phyloP scores from a whole-genome alignment of 2,888 invertebrate genomes.

The Acanthopleura granulata region DNA sequence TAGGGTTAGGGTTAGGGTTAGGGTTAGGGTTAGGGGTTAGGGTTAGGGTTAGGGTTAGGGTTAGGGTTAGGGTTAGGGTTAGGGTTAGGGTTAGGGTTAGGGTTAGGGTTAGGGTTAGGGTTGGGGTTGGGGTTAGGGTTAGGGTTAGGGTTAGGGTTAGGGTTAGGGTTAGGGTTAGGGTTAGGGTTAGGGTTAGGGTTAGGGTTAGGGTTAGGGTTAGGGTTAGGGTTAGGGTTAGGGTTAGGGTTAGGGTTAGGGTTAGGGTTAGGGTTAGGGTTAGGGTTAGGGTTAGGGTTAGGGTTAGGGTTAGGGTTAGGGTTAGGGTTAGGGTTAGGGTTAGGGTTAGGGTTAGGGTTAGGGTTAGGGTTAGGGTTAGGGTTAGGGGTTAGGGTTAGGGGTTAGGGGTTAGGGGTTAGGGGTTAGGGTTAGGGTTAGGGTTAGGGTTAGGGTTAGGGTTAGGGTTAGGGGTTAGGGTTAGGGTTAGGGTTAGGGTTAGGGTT shows the following conservation, averaged over 20 bases:
- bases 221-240: slow-evolving; percentile 44
- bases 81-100: slow-evolving; percentile 28
- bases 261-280: slow-evolving; percentile 41
- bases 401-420: too few relatives aligned
- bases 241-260: slow-evolving; percentile 48
- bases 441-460: slow-evolving; percentile 30
- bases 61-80: slow-evolving; percentile 38
- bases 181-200: slow-evolving; percentile 38
- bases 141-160: slow-evolving; percentile 33
- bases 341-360: slow-evolving; percentile 37
- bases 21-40: slow-evolving; percentile 28
- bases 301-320: slow-evolving; percentile 44
- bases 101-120: slow-evolving; percentile 37
- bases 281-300: slow-evolving; percentile 45
- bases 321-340: slow-evolving; percentile 42
- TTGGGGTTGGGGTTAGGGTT: too few relatives aligned
- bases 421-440: too few relatives aligned
- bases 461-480: too few relatives aligned
- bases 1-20: slow-evolving; percentile 39
- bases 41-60: slow-evolving; percentile 41
- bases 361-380: slow-evolving; percentile 32
- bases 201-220: slow-evolving; percentile 41
- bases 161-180: slow-evolving; percentile 43
- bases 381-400: too few relatives aligned
- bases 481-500: slow-evolving; percentile 26